Evolutionary conservation across 2,797 vertebrate species (phyloP).

Genomic region (Chrysolophus pictus): DNA sequence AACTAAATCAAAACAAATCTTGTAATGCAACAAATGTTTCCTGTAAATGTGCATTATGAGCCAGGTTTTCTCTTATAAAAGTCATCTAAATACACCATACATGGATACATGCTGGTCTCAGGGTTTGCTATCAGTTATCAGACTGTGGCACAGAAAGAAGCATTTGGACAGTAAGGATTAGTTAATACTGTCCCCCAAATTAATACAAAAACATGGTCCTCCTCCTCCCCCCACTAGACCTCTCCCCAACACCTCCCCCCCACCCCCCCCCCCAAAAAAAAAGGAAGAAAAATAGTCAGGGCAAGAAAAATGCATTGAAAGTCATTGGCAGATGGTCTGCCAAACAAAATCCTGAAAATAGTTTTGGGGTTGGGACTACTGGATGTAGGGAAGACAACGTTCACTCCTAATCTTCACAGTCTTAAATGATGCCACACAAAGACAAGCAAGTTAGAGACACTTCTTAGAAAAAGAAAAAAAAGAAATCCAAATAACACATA

Average conservation of each 20-base stretch:
- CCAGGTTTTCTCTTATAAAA: not conserved
- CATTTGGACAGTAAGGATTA: not conserved
- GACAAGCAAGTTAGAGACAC: not conserved
- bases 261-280: not conserved
- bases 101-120: not conserved
- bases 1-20: slow-evolving; percentile 33
- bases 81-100: rapidly evolving
- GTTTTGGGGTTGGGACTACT: not conserved
- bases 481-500: not conserved
- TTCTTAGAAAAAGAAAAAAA: not conserved
- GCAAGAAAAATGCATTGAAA: not conserved
- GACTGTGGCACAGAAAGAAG: not conserved
- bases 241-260: not conserved
- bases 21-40: not conserved
- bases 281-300: not conserved
- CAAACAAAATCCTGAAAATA: not conserved
- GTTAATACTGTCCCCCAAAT: not conserved
- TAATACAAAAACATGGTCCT: not conserved
- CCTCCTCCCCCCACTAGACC: not conserved
- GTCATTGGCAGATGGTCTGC: not conserved
- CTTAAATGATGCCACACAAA: not conserved
- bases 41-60: not conserved
- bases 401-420: not conserved
- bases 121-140: not conserved
- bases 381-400: not conserved